Percentiles rank a stretch among this genome's conserved stretches.
Conservation (phyloP, 1,140 invertebrate species). For the Drosophila auraria region DNA sequence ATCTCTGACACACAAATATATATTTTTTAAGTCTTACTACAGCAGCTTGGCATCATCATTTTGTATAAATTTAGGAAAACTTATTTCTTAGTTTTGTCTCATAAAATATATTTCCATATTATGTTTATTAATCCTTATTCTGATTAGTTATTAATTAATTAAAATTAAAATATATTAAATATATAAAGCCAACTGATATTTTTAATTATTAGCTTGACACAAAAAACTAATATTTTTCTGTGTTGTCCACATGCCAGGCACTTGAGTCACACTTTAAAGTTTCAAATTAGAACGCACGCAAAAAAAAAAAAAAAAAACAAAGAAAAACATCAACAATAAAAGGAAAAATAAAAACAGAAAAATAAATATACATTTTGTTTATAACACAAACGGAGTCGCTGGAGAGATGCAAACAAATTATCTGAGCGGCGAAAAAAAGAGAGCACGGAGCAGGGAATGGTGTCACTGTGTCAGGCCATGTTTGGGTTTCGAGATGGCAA, state of each 20-base stretch:
- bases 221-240: neutral
- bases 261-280: constrained; percentile 12
- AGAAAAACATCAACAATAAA: neutral
- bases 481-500: constrained; percentile 43
- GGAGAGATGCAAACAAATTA: constrained; percentile 38
- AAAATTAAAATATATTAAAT: neutral
- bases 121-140: no score
- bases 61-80: no score
- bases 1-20: no score
- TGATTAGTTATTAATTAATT: no score
- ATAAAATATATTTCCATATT: no score
- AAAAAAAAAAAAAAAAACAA: neutral
- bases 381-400: constrained; percentile 9
- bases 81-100: no score
- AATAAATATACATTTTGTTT: constrained; percentile 14
- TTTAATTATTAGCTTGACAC: neutral
- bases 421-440: constrained; percentile 5
- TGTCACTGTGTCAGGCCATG: constrained; percentile 58
- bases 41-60: no score
- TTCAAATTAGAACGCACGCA: constrained; percentile 20
- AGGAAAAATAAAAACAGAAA: neutral
- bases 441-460: constrained; percentile 33
- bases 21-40: no score
- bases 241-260: constrained; percentile 4
- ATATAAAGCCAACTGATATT: neutral